Evolutionary conservation across 1,140 invertebrate species (phyloP).

Genomic region (Calosoma granatense): DNA sequence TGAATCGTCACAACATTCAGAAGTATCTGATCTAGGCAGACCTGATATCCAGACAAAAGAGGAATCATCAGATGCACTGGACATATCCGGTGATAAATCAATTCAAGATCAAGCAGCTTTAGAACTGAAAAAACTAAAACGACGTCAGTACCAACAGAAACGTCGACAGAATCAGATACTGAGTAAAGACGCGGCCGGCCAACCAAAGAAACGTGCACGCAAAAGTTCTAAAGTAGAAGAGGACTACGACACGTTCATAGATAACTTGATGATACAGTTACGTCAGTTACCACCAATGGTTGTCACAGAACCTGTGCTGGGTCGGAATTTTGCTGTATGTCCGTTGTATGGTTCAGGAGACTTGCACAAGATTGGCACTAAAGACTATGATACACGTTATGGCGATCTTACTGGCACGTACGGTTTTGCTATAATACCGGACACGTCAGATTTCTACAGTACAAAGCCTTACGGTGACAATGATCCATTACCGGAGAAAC

Average conservation of each 20-base stretch:
- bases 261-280: conserved; percentile 76
- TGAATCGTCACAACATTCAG: conserved; percentile 48
- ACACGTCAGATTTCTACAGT: conserved; percentile 67
- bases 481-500: conserved; percentile 58
- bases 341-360: conserved; percentile 73
- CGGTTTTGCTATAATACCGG: conserved; percentile 59
- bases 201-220: conserved; percentile 67
- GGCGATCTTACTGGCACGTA: conserved; percentile 70
- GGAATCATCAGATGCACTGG: conserved; percentile 37
- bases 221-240: conserved; percentile 80
- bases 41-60: conserved; percentile 45
- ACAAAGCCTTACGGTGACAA: conserved; percentile 72
- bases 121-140: conserved; percentile 67
- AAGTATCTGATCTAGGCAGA: conserved; percentile 46
- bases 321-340: conserved; percentile 70
- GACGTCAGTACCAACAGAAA: conserved; percentile 76
- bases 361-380: conserved; percentile 57
- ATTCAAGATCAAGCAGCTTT: conserved; percentile 10
- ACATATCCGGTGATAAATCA: conserved; percentile 10
- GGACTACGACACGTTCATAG: conserved; percentile 84
- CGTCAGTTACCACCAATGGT: conserved; percentile 71
- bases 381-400: conserved; percentile 56
- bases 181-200: conserved; percentile 34
- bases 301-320: conserved; percentile 78
- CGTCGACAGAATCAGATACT: conserved; percentile 50